Base-by-base conservation (phyloP, 1,140 invertebrate genomes). In the Chironomus striatipennis region DNA sequence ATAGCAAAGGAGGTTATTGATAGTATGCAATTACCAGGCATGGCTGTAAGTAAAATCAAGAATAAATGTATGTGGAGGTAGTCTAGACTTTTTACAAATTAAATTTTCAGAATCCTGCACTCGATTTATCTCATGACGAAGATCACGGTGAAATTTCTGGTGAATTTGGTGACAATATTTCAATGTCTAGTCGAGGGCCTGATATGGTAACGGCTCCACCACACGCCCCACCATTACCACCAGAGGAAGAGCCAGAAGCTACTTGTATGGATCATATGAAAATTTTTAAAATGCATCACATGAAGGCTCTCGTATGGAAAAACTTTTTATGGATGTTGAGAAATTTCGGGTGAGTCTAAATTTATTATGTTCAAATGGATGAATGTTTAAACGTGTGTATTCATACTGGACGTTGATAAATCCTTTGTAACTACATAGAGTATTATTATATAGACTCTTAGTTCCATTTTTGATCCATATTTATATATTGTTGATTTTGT, bases 271-370 rank as follows among this genome's bases (percentile, higher is more conserved):
- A 91, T 74, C 84, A 87, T 24, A 84, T 90, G 2, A 88, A 88
- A 80, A 86, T 91, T 65, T 84, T 92, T 78, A 86, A 90, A 78
- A 80, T 83, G 24, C 84, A 88, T 79, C 91, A 94, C 76, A 91
- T 95, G 86, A 87, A 88, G 73, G 95, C 95, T 21, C 83, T 97
- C 6, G 88, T 95, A 64, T 93, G 94, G 86, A 98, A 98, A 80
- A 98, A 98, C 83, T 91, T 96, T 78, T 86, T 95, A 74, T 88
- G 92, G 83, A 90, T 97, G 86, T 93, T 93, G 86, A 87, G 96
- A 79, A 97, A 98, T 83, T 90, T 94, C 75, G 93, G 92, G 93
- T 95, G 83, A 86, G 85, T 79, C 65, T 34, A 5, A 34, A 34
- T 34, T 34, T 34, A 34, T 34, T 34, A 5, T 34, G 24, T 34